These are phyloP conservation scores for Rhopilema esculentum DNA, from an alignment of 30 jellyfish, hydroid and myxozoan species.

Conservation along the genomic window DNA sequence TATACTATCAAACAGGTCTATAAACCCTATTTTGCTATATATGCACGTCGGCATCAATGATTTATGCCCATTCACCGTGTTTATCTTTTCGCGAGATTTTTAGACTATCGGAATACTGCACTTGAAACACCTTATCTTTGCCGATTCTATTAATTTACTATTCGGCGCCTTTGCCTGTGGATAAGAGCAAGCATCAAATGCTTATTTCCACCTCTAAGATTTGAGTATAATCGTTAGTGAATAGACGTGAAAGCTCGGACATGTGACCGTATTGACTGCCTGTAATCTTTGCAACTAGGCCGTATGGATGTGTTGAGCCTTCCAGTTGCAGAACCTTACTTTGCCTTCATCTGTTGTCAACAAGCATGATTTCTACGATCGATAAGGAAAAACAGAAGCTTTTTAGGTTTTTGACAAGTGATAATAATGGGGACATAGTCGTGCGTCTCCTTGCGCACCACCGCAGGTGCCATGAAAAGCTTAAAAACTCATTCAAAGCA, in stretches of 20 bases:
- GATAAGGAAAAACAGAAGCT: constrained; percentile 14
- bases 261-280: neutral
- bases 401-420: constrained; percentile 14
- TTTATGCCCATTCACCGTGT: neutral
- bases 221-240: neutral
- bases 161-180: constrained; percentile 23
- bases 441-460: constrained; percentile 30
- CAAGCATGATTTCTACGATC: neutral
- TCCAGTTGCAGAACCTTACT: neutral
- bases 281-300: neutral
- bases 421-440: constrained; percentile 15
- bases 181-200: neutral
- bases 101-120: neutral
- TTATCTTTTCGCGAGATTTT: neutral
- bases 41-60: neutral
- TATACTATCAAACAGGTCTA: too few species aligned
- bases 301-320: neutral
- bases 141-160: neutral
- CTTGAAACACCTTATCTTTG: neutral
- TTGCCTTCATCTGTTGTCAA: neutral
- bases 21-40: neutral
- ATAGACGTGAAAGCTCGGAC: neutral
- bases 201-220: neutral
- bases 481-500: constrained; percentile 14
- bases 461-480: constrained; percentile 29